phyloP scores from a whole-genome alignment of 1,140 invertebrate genomes.

The Plodia interpunctella region DNA sequence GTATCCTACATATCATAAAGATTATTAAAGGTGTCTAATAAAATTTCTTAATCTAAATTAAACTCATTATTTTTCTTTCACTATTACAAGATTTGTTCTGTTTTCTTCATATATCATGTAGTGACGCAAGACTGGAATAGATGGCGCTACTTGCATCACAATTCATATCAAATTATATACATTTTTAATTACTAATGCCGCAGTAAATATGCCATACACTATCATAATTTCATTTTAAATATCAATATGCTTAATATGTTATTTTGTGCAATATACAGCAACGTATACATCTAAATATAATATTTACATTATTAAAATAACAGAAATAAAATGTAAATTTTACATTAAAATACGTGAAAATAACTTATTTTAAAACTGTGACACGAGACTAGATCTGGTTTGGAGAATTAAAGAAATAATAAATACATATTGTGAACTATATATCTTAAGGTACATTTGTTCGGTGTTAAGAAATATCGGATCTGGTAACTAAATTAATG shows the following conservation, averaged over 20 bases:
- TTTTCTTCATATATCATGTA: not conserved
- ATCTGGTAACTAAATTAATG: constrained; percentile 40
- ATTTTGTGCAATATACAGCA: constrained; percentile 25
- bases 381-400: constrained; percentile 68
- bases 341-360: constrained; percentile 26
- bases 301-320: constrained; percentile 21
- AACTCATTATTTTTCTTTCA: too few species aligned
- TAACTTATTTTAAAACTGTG: constrained; percentile 73
- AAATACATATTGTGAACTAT: constrained; percentile 14
- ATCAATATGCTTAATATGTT: not conserved
- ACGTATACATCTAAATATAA: constrained; percentile 24
- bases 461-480: constrained; percentile 21
- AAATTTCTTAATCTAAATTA: too few species aligned
- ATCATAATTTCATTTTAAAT: not conserved
- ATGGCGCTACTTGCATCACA: constrained; percentile 3
- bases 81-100: too few species aligned
- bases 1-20: too few species aligned
- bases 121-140: not conserved
- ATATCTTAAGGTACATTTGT: constrained; percentile 15
- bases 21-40: too few species aligned
- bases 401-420: constrained; percentile 33
- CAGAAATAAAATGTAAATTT: constrained; percentile 21
- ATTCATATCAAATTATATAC: not conserved
- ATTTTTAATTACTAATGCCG: not conserved
- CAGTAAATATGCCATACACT: not conserved